phyloP scores from a whole-genome alignment of 2,888 invertebrate genomes.

The Entomobrya multifasciata region DNA sequence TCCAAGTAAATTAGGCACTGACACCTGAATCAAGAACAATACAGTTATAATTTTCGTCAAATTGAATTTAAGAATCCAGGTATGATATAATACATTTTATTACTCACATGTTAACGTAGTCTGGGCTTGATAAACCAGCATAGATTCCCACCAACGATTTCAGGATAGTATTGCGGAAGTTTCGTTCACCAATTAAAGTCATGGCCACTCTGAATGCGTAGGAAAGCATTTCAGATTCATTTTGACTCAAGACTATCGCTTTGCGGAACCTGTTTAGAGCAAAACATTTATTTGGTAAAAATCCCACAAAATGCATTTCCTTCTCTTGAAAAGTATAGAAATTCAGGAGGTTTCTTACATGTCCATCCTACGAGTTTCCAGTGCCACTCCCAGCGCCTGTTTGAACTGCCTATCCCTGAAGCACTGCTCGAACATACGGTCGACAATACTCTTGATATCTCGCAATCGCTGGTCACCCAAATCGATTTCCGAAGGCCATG shows the following conservation, averaged over 20 bases:
- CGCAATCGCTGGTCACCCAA: conserved; percentile 86
- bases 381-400: conserved; percentile 96
- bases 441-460: conserved; percentile 88
- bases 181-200: conserved; percentile 96
- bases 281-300: not conserved
- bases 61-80: not conserved
- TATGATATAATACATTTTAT: not conserved
- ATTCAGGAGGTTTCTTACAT: conserved; percentile 83
- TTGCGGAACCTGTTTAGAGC: conserved; percentile 73
- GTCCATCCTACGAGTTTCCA: conserved; percentile 98
- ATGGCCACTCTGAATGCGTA: conserved; percentile 98
- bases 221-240: conserved; percentile 95
- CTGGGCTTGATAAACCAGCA: conserved; percentile 92
- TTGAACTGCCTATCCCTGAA: conserved; percentile 96
- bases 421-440: conserved; percentile 98
- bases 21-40: conserved; percentile 82
- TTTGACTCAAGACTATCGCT: conserved; percentile 82
- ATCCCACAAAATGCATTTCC: not conserved
- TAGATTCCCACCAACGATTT: conserved; percentile 94
- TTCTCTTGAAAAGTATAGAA: not conserved
- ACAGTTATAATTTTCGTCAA: not conserved
- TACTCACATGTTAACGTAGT: conserved; percentile 96
- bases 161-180: conserved; percentile 94
- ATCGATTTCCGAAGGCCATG: conserved; percentile 88
- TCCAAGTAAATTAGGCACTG: conserved; percentile 98